Conservation (phyloP, 2,113 vertebrate genomes). For the Mobula birostris region DNA sequence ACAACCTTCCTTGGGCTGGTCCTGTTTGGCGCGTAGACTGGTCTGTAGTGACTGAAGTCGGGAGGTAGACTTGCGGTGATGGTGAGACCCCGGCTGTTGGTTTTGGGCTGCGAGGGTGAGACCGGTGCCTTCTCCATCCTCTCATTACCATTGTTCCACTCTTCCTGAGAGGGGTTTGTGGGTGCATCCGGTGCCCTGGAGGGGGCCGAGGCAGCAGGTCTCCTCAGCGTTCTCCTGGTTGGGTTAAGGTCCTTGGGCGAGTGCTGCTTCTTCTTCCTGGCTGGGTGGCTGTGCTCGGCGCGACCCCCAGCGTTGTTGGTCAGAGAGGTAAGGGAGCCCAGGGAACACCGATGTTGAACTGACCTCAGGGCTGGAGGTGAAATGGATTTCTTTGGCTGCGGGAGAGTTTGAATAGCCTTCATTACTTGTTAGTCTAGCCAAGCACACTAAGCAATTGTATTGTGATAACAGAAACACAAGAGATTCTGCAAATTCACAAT, state of each 20-base stretch:
- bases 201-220: background rate
- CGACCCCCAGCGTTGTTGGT: background rate
- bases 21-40: background rate
- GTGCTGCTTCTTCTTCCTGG: constrained; percentile 15
- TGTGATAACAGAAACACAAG: no score
- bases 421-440: background rate
- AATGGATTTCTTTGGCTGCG: constrained; percentile 11
- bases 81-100: background rate
- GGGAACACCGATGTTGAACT: background rate
- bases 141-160: background rate
- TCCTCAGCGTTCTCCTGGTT: constrained; percentile 4
- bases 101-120: background rate
- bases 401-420: background rate
- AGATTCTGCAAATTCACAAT: no score
- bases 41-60: background rate
- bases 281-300: background rate
- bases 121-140: background rate
- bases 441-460: no score
- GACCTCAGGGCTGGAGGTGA: background rate
- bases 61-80: constrained; percentile 16
- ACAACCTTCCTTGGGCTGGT: background rate
- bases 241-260: background rate
- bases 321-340: background rate
- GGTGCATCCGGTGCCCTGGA: background rate
- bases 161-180: background rate